Conservation (phyloP, 2,797 vertebrate genomes). For the Morelia viridis region DNA sequence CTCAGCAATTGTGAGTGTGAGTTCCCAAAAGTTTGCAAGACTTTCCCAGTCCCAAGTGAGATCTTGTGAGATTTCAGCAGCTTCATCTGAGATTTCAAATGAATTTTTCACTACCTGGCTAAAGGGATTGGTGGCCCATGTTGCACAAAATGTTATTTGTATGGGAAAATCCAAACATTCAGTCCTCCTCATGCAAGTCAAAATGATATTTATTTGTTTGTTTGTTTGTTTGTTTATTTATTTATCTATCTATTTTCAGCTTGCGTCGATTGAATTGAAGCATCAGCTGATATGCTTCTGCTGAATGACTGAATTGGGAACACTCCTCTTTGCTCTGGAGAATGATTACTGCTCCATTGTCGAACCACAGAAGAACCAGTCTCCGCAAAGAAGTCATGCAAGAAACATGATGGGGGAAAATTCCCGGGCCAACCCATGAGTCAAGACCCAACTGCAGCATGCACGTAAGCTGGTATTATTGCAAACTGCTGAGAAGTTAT, state of each 20-base stretch:
- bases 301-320: not conserved
- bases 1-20: not conserved
- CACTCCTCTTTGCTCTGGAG: not conserved
- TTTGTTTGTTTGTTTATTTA: not conserved
- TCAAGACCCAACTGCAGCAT: not conserved
- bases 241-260: not conserved
- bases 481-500: slow-evolving; percentile 46
- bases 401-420: not conserved
- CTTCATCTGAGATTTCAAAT: not conserved
- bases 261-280: not conserved
- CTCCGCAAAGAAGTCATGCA: not conserved
- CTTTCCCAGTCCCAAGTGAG: not conserved
- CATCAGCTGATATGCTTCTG: not conserved
- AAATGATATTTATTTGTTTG: not conserved
- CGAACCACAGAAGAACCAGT: not conserved
- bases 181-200: not conserved
- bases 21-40: not conserved
- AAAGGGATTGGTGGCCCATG: not conserved
- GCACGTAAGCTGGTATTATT: not conserved
- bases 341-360: not conserved
- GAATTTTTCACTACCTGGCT: not conserved
- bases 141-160: not conserved
- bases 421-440: not conserved
- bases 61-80: not conserved
- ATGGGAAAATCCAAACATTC: not conserved